Evolutionary conservation across 1,140 invertebrate genomes (phyloP).

Genomic region (Drosophila sproati): DNA sequence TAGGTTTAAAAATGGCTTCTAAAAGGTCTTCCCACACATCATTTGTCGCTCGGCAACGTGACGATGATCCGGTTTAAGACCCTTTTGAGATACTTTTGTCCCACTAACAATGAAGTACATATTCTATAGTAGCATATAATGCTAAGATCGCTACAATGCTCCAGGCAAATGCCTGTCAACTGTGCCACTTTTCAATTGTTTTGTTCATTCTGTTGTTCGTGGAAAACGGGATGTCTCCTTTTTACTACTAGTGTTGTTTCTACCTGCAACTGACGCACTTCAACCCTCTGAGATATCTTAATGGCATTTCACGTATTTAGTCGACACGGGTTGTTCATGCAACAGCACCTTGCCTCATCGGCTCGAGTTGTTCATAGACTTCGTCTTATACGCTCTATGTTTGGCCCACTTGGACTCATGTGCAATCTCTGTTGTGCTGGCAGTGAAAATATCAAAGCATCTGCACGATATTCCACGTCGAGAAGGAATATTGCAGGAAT

Average conservation of each 20-base stretch:
- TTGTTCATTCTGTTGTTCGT: neutral
- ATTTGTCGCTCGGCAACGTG: neutral
- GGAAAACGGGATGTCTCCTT: neutral
- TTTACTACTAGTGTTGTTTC: neutral
- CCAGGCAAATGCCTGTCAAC: slow-evolving; percentile 28
- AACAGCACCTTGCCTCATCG: slow-evolving; percentile 26
- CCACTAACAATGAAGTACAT: rapidly evolving
- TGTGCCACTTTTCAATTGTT: slow-evolving; percentile 1
- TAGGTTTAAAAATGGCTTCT: neutral
- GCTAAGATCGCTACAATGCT: slow-evolving; percentile 23
- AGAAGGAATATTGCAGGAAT: slow-evolving; percentile 13
- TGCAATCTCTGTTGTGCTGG: neutral
- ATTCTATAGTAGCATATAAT: neutral
- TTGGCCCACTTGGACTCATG: neutral
- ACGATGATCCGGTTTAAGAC: neutral
- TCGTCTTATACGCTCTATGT: neutral
- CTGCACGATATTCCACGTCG: slow-evolving; percentile 17
- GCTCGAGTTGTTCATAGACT: slow-evolving; percentile 28
- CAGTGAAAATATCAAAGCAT: neutral
- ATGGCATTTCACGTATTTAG: neutral
- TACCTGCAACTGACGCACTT: slow-evolving; percentile 21
- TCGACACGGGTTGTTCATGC: neutral
- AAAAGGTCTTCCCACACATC: neutral
- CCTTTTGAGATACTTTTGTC: neutral
- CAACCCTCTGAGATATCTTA: neutral